Conservation (phyloP, 2,797 vertebrate genomes). For the Podarcis lilfordi region DNA sequence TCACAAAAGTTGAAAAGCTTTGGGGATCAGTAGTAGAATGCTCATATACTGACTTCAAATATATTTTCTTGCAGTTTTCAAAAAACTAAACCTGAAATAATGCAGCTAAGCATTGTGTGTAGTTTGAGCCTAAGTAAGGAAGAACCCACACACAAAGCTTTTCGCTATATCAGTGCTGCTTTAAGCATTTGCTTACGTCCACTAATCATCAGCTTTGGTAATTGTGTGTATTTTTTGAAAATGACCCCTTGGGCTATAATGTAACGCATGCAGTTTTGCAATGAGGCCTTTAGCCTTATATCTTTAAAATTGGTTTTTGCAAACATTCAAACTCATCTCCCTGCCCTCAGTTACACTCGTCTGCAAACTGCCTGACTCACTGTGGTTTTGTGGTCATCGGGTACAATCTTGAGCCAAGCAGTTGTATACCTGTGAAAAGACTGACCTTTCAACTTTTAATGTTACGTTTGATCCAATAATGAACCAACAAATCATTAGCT, state of each 20-base stretch:
- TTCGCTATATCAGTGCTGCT: neutral
- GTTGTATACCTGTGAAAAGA: slow-evolving; percentile 37
- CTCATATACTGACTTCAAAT: neutral
- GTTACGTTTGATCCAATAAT: slow-evolving; percentile 53
- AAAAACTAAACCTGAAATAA: neutral
- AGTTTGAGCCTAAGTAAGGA: neutral
- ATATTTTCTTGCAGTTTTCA: neutral
- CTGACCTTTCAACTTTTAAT: slow-evolving; percentile 45
- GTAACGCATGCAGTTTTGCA: neutral
- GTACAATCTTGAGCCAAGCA: slow-evolving; percentile 36
- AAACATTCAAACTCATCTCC: neutral
- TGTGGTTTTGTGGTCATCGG: slow-evolving; percentile 18
- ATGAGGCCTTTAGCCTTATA: neutral
- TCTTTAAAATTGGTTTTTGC: neutral
- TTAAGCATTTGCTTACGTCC: neutral
- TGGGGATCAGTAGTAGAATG: neutral
- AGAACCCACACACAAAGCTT: neutral
- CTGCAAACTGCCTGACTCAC: neutral
- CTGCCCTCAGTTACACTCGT: neutral
- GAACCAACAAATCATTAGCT: slow-evolving; percentile 53
- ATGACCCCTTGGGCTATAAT: neutral
- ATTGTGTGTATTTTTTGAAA: neutral
- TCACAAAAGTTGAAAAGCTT: neutral
- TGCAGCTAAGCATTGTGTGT: neutral
- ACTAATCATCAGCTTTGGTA: neutral